phyloP scores from a whole-genome alignment of 2,113 vertebrate species.

The Caretta caretta region DNA sequence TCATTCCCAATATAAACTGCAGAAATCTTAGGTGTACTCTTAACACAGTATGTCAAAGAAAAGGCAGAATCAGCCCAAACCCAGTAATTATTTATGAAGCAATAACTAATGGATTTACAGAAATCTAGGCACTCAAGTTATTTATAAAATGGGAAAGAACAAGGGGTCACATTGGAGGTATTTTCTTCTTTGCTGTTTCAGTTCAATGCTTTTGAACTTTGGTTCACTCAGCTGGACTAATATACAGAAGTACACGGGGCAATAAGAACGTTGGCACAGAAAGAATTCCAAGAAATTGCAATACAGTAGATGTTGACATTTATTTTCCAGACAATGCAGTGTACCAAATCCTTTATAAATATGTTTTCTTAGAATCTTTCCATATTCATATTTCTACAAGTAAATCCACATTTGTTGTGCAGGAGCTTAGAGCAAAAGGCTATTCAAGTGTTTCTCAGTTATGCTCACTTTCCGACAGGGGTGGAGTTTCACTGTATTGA shows the following conservation, averaged over 20 bases:
- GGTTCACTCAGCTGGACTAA: conserved; percentile 8
- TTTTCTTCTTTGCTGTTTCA: conserved; percentile 3
- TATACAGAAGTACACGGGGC: accelerated
- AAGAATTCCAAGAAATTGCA: conserved; percentile 15
- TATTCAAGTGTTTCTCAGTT: background rate
- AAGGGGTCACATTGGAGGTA: conserved; percentile 4
- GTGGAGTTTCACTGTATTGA: accelerated
- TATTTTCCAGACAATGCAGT: accelerated
- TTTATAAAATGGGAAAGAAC: conserved; percentile 10
- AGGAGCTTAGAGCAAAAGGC: background rate
- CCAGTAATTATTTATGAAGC: background rate
- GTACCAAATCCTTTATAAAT: accelerated
- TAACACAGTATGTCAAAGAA: background rate
- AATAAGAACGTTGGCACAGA: background rate
- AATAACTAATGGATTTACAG: background rate
- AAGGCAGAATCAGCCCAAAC: conserved; percentile 24
- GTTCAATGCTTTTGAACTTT: conserved; percentile 39
- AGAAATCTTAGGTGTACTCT: background rate
- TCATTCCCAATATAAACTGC: background rate
- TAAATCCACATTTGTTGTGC: background rate
- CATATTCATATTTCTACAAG: background rate
- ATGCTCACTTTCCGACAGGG: background rate
- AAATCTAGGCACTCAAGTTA: background rate
- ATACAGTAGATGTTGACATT: background rate
- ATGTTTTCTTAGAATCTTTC: background rate